phyloP scores from a whole-genome alignment of 2,797 vertebrate species.

The Lithobates pipiens region DNA sequence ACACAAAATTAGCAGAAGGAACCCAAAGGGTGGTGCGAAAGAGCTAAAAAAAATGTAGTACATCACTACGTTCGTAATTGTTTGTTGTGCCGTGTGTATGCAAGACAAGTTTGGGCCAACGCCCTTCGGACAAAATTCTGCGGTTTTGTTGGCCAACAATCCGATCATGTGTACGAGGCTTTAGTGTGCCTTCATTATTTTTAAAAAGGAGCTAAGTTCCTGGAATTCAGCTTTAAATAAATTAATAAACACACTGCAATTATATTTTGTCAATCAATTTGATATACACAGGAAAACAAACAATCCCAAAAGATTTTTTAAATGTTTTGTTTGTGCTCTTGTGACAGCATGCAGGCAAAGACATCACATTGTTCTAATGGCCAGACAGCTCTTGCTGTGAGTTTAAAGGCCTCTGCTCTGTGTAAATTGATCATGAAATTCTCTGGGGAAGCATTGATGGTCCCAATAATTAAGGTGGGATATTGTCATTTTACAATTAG shows the following conservation, averaged over 20 bases:
- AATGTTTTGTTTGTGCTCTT: neutral
- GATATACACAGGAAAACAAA: neutral
- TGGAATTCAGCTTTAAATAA: no score
- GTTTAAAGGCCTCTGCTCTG: neutral
- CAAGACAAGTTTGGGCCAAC: no score
- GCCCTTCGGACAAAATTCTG: no score
- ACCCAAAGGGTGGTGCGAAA: no score
- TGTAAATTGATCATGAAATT: neutral
- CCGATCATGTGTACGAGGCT: no score
- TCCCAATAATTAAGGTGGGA: neutral
- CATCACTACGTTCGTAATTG: no score
- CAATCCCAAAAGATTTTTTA: neutral
- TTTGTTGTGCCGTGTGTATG: no score
- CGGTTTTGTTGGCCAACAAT: no score
- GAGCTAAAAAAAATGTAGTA: no score
- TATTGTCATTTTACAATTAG: neutral
- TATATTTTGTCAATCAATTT: conserved; percentile 17
- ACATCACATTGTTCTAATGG: neutral
- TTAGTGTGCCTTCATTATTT: no score
- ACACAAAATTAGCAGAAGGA: no score
- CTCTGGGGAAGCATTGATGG: neutral
- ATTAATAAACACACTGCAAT: neutral
- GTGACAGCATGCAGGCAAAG: neutral
- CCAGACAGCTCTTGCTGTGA: neutral
- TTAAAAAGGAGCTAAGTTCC: no score